A percentile compares a stretch with the other conserved stretches of the same genome.
These are phyloP conservation scores for Steinernema feltiae DNA, from an alignment of 1,140 invertebrate species.

Conservation along the genomic window DNA sequence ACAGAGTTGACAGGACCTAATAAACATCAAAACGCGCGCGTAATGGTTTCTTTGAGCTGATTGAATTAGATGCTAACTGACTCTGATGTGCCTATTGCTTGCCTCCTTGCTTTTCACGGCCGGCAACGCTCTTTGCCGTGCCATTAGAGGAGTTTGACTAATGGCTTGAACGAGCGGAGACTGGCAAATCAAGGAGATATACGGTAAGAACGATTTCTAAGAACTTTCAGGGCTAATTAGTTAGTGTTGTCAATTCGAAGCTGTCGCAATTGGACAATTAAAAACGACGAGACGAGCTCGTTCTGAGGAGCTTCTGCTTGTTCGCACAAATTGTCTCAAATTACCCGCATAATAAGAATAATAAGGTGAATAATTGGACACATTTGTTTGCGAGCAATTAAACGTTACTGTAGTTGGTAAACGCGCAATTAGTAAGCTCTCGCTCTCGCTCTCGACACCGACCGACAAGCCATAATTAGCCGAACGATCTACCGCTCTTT, in stretches of 20 bases:
- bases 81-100: neutral
- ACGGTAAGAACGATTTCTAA: no score
- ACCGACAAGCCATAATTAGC: conserved; percentile 8
- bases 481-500: neutral
- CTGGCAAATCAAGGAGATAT: no score
- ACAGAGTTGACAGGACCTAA: neutral
- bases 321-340: conserved; percentile 12
- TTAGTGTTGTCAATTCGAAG: no score
- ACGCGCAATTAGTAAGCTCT: conserved; percentile 1
- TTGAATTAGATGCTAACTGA: conserved; percentile 11
- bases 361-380: conserved; percentile 13
- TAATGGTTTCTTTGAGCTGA: conserved; percentile 14
- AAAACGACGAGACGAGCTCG: no score
- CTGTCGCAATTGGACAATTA: neutral
- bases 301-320: neutral
- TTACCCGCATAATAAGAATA: conserved; percentile 15
- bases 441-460: neutral
- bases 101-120: neutral
- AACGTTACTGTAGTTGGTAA: conserved; percentile 2
- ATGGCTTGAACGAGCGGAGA: neutral
- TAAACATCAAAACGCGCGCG: conserved; percentile 13
- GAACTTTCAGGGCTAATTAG: no score
- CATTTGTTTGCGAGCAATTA: conserved; percentile 15
- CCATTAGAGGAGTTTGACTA: neutral
- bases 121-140: neutral